phyloP scores from a whole-genome alignment of 1,140 invertebrate genomes.

The Centruroides sculpturatus region DNA sequence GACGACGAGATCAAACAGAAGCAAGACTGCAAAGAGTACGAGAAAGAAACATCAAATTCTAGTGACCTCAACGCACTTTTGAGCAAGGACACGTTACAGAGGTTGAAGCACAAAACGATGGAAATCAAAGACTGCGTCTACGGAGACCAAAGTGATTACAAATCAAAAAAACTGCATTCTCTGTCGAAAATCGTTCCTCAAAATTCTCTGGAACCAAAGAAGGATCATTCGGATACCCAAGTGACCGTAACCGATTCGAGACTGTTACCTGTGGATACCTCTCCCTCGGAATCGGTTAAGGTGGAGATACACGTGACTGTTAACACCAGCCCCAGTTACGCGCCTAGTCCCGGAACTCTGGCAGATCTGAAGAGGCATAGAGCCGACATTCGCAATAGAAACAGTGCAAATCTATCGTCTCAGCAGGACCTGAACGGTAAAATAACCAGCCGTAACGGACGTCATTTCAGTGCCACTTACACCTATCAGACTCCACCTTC shows the following conservation, averaged over 20 bases:
- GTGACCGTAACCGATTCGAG: too few relatives aligned
- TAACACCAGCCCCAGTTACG: slow-evolving; percentile 30
- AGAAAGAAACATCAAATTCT: not conserved
- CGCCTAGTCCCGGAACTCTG: slow-evolving; percentile 40
- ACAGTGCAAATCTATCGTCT: slow-evolving; percentile 5
- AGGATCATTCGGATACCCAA: too few relatives aligned
- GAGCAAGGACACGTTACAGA: slow-evolving; percentile 11
- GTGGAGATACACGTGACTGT: slow-evolving; percentile 26
- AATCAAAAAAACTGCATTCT: too few relatives aligned
- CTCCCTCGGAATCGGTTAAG: slow-evolving; percentile 15
- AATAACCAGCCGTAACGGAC: slow-evolving; percentile 2
- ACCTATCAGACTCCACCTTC: slow-evolving; percentile 20
- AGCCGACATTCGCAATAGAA: slow-evolving; percentile 28
- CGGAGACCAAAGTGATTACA: too few relatives aligned
- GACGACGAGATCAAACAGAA: slow-evolving; percentile 10
- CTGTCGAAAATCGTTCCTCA: too few relatives aligned
- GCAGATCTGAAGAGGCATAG: slow-evolving; percentile 81
- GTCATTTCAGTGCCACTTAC: not conserved
- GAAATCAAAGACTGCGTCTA: not conserved
- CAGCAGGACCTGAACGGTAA: slow-evolving; percentile 1
- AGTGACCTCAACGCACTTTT: slow-evolving; percentile 5
- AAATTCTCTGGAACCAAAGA: too few relatives aligned
- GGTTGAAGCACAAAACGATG: slow-evolving; percentile 5
- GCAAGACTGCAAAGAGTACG: slow-evolving; percentile 3
- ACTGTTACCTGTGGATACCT: too few relatives aligned